Evolutionary conservation across 2,113 vertebrate genomes (phyloP).

Genomic region (Tinamus guttatus): DNA sequence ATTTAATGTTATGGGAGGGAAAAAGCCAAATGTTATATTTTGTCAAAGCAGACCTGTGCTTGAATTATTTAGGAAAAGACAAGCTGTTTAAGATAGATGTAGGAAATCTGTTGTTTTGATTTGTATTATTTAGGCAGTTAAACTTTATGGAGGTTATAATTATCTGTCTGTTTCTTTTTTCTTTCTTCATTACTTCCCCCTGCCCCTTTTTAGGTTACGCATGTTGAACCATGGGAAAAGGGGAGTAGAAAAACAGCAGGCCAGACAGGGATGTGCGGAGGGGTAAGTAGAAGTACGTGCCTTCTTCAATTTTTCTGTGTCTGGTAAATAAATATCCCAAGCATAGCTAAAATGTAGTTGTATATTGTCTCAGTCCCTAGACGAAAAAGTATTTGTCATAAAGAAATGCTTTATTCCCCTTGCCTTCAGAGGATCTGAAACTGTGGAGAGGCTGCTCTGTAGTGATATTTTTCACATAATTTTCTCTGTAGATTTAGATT

Average conservation of each 20-base stretch:
- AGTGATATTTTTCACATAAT: background rate
- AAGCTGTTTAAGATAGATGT: background rate
- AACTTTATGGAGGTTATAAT: slow-evolving; percentile 46
- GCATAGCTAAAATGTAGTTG: background rate
- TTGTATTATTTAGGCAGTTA: background rate
- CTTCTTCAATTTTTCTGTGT: slow-evolving; percentile 82
- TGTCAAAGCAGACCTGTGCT: background rate
- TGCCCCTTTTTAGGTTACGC: slow-evolving; percentile 85
- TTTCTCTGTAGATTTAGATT: background rate
- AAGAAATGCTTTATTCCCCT: background rate
- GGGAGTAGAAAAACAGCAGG: slow-evolving; percentile 98
- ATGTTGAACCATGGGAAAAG: slow-evolving; percentile 98
- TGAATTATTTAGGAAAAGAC: background rate
- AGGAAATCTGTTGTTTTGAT: background rate
- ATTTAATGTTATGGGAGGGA: background rate
- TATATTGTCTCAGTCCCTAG: background rate
- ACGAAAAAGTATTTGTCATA: background rate
- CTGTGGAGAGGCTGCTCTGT: background rate
- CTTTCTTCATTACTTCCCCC: too few relatives aligned
- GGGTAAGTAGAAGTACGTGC: slow-evolving; percentile 99
- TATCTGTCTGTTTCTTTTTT: background rate
- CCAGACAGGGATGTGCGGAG: slow-evolving; percentile 99
- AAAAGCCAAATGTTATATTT: background rate
- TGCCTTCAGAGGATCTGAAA: background rate
- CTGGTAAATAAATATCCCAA: background rate